Conservation (phyloP, 2,797 vertebrate species). For the Sebastes wilsoni region DNA sequence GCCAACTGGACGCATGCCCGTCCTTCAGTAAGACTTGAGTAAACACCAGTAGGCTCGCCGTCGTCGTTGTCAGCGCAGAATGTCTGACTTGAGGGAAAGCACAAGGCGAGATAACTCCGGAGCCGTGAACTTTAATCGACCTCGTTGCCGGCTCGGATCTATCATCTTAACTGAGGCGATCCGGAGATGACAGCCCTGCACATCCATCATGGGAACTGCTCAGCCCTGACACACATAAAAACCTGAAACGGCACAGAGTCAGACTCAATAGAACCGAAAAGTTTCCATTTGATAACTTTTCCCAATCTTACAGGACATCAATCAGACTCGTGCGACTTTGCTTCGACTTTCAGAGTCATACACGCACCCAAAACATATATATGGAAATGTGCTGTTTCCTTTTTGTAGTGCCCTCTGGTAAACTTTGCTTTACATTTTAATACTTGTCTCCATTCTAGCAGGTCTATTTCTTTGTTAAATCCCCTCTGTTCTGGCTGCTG, state of each 20-base stretch:
- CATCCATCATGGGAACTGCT: slow-evolving; percentile 59
- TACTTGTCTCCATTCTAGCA: slow-evolving; percentile 43
- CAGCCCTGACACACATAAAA: slow-evolving; percentile 45
- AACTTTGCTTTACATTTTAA: slow-evolving; percentile 57
- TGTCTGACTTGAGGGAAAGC: slow-evolving; percentile 29
- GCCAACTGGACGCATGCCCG: neutral
- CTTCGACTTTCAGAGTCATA: slow-evolving; percentile 52
- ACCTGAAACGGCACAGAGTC: slow-evolving; percentile 40
- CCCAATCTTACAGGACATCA: neutral
- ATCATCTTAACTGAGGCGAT: slow-evolving; percentile 71
- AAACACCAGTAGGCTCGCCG: slow-evolving; percentile 7
- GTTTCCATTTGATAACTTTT: slow-evolving; percentile 22
- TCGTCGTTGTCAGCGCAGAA: neutral
- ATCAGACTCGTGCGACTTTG: slow-evolving; percentile 49
- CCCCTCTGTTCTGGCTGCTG: slow-evolving; percentile 62
- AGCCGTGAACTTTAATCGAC: slow-evolving; percentile 67
- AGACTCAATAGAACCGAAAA: slow-evolving; percentile 32
- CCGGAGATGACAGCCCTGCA: slow-evolving; percentile 41
- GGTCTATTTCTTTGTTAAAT: slow-evolving; percentile 68
- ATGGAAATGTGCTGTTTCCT: slow-evolving; percentile 43
- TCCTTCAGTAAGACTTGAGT: neutral
- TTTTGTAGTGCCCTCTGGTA: slow-evolving; percentile 47
- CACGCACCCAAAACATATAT: slow-evolving; percentile 16
- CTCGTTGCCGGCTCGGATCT: slow-evolving; percentile 53
- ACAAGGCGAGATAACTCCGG: slow-evolving; percentile 10